phyloP scores from a whole-genome alignment of 2,113 vertebrate genomes.

The Lophotis ruficrista region DNA sequence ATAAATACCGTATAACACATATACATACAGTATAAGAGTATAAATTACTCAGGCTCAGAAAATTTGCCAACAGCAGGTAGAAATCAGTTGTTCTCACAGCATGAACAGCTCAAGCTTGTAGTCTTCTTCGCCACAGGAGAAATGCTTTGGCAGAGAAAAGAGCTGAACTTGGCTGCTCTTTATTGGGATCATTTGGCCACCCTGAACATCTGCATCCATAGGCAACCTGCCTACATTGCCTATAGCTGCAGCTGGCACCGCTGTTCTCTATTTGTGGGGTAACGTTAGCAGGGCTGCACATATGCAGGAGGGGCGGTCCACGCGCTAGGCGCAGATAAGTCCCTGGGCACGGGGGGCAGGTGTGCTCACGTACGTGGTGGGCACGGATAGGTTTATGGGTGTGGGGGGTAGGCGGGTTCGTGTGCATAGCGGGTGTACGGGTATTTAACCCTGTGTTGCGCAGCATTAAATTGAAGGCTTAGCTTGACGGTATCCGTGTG shows the following conservation, averaged over 20 bases:
- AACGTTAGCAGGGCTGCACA: too few relatives aligned
- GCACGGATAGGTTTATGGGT: too few relatives aligned
- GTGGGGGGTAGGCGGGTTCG: too few relatives aligned
- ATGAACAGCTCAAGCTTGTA: neutral
- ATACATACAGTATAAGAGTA: neutral
- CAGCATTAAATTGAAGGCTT: too few relatives aligned
- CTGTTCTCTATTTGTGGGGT: too few relatives aligned
- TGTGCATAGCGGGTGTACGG: too few relatives aligned
- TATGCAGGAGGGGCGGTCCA: too few relatives aligned
- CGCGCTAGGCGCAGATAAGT: too few relatives aligned
- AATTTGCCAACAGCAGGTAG: neutral
- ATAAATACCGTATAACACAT: neutral
- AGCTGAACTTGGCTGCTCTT: neutral
- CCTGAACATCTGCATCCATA: neutral
- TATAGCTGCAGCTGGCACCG: neutral
- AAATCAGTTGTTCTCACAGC: neutral
- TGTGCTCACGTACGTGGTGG: too few relatives aligned
- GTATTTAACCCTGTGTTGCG: too few relatives aligned
- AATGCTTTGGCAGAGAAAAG: neutral
- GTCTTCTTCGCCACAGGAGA: neutral
- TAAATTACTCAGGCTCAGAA: neutral
- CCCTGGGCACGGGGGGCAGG: too few relatives aligned
- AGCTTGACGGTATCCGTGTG: too few relatives aligned
- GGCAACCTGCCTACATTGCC: neutral
- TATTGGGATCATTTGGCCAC: accelerated